A percentile compares a stretch with the other conserved stretches of the same genome.
These are phyloP conservation scores for Sussaba pulchella DNA, from an alignment of 2,888 invertebrate genomes.

Conservation along the genomic window DNA sequence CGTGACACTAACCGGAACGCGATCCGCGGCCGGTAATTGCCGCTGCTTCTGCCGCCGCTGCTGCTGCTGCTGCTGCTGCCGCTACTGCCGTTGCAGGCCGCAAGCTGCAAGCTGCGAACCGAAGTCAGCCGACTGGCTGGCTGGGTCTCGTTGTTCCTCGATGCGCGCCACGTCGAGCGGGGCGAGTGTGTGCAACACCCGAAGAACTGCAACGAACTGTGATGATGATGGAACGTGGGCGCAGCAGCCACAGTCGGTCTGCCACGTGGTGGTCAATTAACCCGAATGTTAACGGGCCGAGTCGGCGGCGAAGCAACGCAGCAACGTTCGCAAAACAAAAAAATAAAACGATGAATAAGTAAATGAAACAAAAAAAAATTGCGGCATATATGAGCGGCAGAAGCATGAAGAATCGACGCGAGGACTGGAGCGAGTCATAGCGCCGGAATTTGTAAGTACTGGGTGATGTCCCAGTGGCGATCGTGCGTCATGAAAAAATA, in stretches of 20 bases:
- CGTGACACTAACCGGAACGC: conserved; percentile 78
- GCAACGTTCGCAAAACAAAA: conserved; percentile 36
- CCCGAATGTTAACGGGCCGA: conserved; percentile 81
- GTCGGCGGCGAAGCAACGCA: conserved; percentile 65
- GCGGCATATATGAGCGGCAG: not conserved
- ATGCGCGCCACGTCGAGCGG: conserved; percentile 60
- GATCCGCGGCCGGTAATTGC: conserved; percentile 74
- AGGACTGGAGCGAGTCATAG: no score
- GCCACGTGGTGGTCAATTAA: conserved; percentile 77
- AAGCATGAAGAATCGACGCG: no score
- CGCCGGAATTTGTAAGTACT: no score
- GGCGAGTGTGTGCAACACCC: conserved; percentile 57
- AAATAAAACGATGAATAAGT: no score
- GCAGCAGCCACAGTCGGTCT: conserved; percentile 48
- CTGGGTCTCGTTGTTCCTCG: conserved; percentile 57
- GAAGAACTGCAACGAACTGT: conserved; percentile 64
- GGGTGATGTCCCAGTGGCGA: no score
- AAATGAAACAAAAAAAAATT: not conserved
- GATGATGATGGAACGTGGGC: conserved; percentile 65
- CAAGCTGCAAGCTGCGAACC: no score
- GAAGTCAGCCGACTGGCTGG: not conserved
- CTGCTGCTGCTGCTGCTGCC: not conserved
- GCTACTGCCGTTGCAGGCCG: no score
- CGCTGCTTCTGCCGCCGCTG: conserved; percentile 52
- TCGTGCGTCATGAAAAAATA: no score